phyloP scores from a whole-genome alignment of 2,113 vertebrate genomes.

The Cebus imitator region DNA sequence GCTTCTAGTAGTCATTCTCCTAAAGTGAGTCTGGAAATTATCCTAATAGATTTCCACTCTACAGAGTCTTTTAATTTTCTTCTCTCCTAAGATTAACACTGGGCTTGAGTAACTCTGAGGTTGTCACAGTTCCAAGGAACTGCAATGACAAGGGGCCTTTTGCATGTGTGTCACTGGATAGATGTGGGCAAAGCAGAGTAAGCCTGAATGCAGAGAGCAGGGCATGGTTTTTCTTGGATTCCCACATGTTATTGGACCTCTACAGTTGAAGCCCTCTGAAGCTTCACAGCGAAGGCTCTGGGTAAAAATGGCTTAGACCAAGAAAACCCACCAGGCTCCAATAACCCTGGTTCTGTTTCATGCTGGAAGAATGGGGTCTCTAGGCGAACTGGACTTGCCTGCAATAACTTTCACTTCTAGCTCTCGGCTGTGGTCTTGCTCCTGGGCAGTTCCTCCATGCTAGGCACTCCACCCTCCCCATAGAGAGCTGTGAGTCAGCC shows the following conservation, averaged over 20 bases:
- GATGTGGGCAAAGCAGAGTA: not conserved
- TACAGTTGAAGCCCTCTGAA: not conserved
- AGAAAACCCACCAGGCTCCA: not conserved
- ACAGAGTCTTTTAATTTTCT: not conserved
- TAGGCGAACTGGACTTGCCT: not conserved
- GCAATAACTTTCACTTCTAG: not conserved
- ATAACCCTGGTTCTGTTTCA: not conserved
- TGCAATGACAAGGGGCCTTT: not conserved
- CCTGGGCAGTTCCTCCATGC: not conserved
- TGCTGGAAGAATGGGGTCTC: not conserved
- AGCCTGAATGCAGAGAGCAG: not conserved
- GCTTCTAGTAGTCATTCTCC: not conserved
- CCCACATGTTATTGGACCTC: not conserved
- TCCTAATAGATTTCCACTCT: not conserved
- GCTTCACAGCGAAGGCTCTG: not conserved
- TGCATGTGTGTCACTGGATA: not conserved
- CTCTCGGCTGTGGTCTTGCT: not conserved
- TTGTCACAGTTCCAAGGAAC: not conserved
- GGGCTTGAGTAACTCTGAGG: not conserved
- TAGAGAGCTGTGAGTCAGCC: not conserved
- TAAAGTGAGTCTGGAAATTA: not conserved
- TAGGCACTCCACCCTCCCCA: not conserved
- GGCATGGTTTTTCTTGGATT: not conserved
- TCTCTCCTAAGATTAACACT: not conserved
- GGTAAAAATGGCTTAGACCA: not conserved